A percentile compares a stretch with the other conserved stretches of the same genome.
phyloP scores from a whole-genome alignment of 2,113 vertebrate genomes.

The Mirza zaza region DNA sequence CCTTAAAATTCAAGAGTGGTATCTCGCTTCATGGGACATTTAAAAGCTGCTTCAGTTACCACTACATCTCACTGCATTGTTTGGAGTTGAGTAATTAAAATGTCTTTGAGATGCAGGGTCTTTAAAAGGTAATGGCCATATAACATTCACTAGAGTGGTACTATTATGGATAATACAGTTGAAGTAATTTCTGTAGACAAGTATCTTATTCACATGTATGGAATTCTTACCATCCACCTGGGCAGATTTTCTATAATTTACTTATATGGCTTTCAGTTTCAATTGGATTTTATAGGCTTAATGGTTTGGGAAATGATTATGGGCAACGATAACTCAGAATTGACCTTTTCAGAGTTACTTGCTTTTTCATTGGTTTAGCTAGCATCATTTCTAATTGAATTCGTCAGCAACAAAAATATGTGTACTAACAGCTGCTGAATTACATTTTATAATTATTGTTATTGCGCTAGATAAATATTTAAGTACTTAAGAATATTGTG shows the following conservation, averaged over 20 bases:
- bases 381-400: slow-evolving; percentile 80
- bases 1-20: background rate
- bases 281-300: slow-evolving; percentile 80
- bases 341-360: slow-evolving; percentile 80
- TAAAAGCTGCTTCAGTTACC: slow-evolving; percentile 22
- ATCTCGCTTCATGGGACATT: background rate
- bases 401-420: slow-evolving; percentile 81
- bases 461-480: slow-evolving; percentile 80
- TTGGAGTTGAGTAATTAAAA: slow-evolving; percentile 52
- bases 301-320: slow-evolving; percentile 84
- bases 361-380: slow-evolving; percentile 76
- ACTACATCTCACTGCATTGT: background rate
- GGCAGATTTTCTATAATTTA: slow-evolving; percentile 77
- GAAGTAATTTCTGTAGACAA: slow-evolving; percentile 47
- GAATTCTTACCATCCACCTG: slow-evolving; percentile 55
- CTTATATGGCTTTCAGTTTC: slow-evolving; percentile 77
- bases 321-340: slow-evolving; percentile 78
- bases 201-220: background rate
- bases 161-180: background rate
- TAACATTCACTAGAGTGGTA: background rate
- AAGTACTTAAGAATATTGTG: slow-evolving; percentile 57
- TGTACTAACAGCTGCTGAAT: slow-evolving; percentile 73
- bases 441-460: slow-evolving; percentile 80
- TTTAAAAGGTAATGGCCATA: slow-evolving; percentile 42
- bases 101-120: slow-evolving; percentile 3